Base-by-base conservation (phyloP, 1,140 invertebrate species). In the Cherax destructor region DNA sequence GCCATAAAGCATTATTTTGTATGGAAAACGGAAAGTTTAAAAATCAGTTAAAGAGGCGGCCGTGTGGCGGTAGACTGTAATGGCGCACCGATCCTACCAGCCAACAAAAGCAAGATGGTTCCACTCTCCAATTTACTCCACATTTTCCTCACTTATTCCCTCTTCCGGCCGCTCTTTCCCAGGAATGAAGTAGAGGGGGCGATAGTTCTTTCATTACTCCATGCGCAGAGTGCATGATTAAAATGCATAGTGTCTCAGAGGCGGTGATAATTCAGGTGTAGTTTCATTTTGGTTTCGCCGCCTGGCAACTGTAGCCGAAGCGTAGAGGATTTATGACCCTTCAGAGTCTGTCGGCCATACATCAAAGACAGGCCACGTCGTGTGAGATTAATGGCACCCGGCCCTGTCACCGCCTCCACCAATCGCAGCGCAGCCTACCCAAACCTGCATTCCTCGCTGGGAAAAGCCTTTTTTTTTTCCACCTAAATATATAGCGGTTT, bases 351-450 rank as follows among this genome's bases (percentile, higher is more conserved):
- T 91, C 88, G 74, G 88, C 88, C 88, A 91, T 91, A 91, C 88
- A 91, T 91, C 88, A 91, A 91, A 91, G 88, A 91, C 88, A 91
- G 88, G 88, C 88, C 88, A 91, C 88, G 88, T 91, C 88, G 88
- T 78, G 88, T 77, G 83, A 91, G 88, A 91, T 91, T 91, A 91
- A 91, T 91, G 88, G 81, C 74, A 83, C 72, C 88, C 88, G 88
- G 88, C 88, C 83, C 88, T 91, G 88, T 91, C 88, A 91, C 88
- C 88, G 88, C 88, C 88, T 91, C 88, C 88, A 91, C 88, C 88
- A 91, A 91, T 91, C 83, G 88, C 56, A 91, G 88, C 81, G 41
- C 74, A 79, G 88, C 49, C 81, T 85, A 78, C 69, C 88, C 88
- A 91, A 83, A 78, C 88, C 88, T 91, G 88, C 88, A 91, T 91